Evolutionary conservation across 2,113 vertebrate species (phyloP).

Genomic region (Halichoeres trimaculatus): DNA sequence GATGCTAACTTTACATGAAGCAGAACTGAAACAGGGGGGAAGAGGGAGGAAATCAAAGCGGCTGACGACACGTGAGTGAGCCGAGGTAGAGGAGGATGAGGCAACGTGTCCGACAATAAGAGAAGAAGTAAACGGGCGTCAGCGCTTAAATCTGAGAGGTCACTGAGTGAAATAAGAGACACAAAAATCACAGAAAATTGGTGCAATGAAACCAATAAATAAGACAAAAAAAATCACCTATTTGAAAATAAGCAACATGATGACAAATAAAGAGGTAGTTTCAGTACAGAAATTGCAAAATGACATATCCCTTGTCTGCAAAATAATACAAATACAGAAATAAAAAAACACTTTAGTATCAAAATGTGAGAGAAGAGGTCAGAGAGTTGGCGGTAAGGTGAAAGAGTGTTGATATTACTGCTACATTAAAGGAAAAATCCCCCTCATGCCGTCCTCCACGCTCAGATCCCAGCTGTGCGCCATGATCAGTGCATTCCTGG

Average conservation of each 20-base stretch:
- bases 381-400: conserved; percentile 41
- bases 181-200: conserved; percentile 59
- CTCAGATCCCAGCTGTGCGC: conserved; percentile 51
- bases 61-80: conserved; percentile 8
- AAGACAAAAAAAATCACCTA: conserved; percentile 80
- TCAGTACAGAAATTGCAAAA: conserved; percentile 89
- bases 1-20: conserved; percentile 21
- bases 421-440: conserved; percentile 43
- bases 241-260: conserved; percentile 83
- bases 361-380: conserved; percentile 29
- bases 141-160: conserved; percentile 35
- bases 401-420: background rate
- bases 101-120: conserved; percentile 11
- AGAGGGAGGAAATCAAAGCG: conserved; percentile 7
- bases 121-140: conserved; percentile 7
- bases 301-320: conserved; percentile 76
- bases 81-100: conserved; percentile 59
- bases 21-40: background rate
- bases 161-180: conserved; percentile 52
- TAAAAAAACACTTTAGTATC: conserved; percentile 56
- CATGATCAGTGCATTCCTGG: conserved; percentile 55
- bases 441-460: conserved; percentile 52
- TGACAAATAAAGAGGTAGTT: conserved; percentile 94
- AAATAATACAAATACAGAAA: conserved; percentile 46
- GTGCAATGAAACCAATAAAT: conserved; percentile 83